Evolutionary conservation across 2,888 invertebrate species (phyloP).

Genomic region (Hetaerina titia): DNA sequence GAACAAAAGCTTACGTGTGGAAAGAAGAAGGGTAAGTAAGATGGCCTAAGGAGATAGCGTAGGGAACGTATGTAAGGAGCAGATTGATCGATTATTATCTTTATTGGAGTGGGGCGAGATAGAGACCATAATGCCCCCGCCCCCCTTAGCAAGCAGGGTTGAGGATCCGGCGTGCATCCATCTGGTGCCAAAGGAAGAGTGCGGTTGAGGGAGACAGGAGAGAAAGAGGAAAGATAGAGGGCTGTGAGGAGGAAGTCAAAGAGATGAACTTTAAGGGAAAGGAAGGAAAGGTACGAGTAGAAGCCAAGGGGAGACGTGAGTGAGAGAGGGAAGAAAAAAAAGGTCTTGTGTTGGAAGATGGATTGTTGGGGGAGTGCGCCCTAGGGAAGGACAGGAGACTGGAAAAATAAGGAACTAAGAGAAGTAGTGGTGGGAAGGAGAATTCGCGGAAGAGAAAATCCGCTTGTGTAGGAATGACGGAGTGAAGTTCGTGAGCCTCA

Average conservation of each 20-base stretch:
- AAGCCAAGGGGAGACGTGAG: not conserved
- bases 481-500: not conserved
- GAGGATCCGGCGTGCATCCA: not conserved
- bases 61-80: not conserved
- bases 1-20: constrained; percentile 18
- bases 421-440: not conserved
- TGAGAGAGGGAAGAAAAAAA: not conserved
- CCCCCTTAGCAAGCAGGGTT: not conserved
- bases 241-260: constrained; percentile 3
- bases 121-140: not conserved
- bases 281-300: not conserved
- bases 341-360: not conserved
- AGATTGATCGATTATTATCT: constrained; percentile 32
- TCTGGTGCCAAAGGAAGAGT: not conserved
- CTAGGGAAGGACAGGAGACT: not conserved
- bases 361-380: not conserved
- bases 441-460: not conserved
- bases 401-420: not conserved
- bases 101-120: constrained; percentile 18
- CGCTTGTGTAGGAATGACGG: not conserved
- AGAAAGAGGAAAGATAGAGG: not conserved
- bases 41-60: not conserved
- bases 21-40: not conserved
- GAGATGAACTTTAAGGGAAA: constrained; percentile 15
- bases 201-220: not conserved